phyloP scores from a whole-genome alignment of 2,888 invertebrate genomes.

The Luperina testacea region DNA sequence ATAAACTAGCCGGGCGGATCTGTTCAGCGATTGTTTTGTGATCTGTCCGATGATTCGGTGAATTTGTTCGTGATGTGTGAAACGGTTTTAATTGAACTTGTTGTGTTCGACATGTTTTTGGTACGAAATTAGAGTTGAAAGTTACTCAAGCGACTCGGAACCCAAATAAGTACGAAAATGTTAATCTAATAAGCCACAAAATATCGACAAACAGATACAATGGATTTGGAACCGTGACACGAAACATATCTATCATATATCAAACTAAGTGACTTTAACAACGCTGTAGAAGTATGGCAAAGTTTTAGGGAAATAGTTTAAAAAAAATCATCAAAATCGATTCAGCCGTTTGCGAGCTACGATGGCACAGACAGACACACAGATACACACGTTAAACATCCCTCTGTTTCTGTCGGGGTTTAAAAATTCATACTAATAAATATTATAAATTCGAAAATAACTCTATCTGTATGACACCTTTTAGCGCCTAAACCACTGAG shows the following conservation, averaged over 20 bases:
- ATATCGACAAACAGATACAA: neutral
- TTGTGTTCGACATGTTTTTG: neutral
- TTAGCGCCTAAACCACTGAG: no score
- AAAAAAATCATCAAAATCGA: no score
- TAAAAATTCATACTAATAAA: no score
- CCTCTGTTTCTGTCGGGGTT: no score
- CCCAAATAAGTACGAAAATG: neutral
- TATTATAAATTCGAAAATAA: no score
- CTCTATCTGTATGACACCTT: no score
- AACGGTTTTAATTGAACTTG: constrained; percentile 6
- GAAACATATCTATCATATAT: neutral
- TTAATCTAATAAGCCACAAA: neutral
- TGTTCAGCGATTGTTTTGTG: constrained; percentile 46
- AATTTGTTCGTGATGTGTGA: constrained; percentile 17
- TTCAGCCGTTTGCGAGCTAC: no score
- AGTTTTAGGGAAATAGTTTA: neutral
- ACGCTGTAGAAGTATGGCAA: neutral
- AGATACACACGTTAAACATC: no score
- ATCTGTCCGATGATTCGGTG: constrained; percentile 43
- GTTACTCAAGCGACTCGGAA: neutral
- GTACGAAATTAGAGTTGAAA: neutral
- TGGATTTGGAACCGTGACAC: neutral
- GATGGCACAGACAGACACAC: no score
- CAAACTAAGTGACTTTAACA: neutral
- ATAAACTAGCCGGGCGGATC: constrained; percentile 59